Evolutionary conservation across 2,888 invertebrate genomes (phyloP), one percentile per base, ranked within the genome.

Genomic region (Callimorpha dominula): DNA sequence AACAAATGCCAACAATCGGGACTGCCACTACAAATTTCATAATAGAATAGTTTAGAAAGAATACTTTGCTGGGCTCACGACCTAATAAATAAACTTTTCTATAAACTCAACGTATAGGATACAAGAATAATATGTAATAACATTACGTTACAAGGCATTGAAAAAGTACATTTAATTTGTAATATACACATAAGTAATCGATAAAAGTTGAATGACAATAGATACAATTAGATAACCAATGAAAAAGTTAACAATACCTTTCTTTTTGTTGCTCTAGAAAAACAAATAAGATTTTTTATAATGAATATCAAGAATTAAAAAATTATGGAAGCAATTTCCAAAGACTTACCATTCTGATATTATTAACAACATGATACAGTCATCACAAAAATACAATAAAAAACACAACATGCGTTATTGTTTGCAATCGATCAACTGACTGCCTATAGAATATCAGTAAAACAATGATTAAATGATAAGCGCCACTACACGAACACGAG

Each of bases 381-480:
- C 84, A 84, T 80, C 77, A 83, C 77, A 67, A 77, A 81, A 71
- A 76, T 80, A 78, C 73, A 65, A 78, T 81, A 86, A 80, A 74
- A 74, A 74, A 71, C 69, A 80, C 77, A 72, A 75, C 74, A 77
- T 81, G 83, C 78, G 68, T 64, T 70, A 54, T 46, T 65, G 54
- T 76, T 73, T 67, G 67, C 70, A 70, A 74, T 71, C 71, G 42
- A 74, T 79, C 77, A 77, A 82, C 72, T 74, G 78, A 82, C 50
- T 76, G 78, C 87, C 85, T 88, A 81, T 83, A 72, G 76, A 78
- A 43, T 77, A 80, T 79, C 71, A 74, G 76, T 74, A 75, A 77
- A 73, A 76, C 72, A 68, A 76, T 84, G 85, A 89, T 89, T 87
- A 88, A 82, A 75, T 82, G 93, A 94, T 94, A 94, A 93, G 85